phyloP scores from a whole-genome alignment of 2,113 vertebrate species.

The Psittacara wagleri region DNA sequence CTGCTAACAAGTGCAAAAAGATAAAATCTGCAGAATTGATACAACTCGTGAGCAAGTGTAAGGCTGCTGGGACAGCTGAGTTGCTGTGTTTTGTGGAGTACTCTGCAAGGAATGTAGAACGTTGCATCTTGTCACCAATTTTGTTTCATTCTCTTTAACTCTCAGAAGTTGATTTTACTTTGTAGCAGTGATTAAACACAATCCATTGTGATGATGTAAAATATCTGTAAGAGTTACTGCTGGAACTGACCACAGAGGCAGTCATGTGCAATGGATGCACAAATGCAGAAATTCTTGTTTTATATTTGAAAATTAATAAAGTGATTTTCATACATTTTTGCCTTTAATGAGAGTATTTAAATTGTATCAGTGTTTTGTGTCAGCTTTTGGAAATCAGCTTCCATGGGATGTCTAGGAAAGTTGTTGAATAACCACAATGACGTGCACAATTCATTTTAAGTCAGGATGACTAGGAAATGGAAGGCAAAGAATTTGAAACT shows the following conservation, averaged over 20 bases:
- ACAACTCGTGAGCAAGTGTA: background rate
- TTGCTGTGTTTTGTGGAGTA: background rate
- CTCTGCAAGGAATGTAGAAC: background rate
- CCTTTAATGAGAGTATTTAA: background rate
- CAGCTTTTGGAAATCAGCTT: background rate
- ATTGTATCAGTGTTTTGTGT: background rate
- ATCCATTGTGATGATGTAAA: background rate
- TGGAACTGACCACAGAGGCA: background rate
- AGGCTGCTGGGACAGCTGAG: background rate
- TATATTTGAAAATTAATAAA: slow-evolving; percentile 29
- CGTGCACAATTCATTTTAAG: background rate
- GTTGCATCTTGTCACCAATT: background rate
- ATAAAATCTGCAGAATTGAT: background rate
- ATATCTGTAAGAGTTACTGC: background rate
- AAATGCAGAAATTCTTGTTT: background rate
- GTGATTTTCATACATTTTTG: background rate
- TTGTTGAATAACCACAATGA: background rate
- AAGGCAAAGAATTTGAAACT: background rate
- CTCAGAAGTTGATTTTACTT: background rate
- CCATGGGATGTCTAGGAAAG: background rate
- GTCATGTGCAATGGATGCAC: background rate
- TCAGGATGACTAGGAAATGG: background rate
- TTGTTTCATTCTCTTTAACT: background rate
- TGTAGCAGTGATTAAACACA: background rate
- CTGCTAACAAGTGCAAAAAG: background rate